A percentile compares a stretch with the other conserved stretches of the same genome.
These are phyloP conservation scores for Leptopilina drosophilae DNA, from an alignment of 2,888 invertebrate genomes.

Conservation along the genomic window DNA sequence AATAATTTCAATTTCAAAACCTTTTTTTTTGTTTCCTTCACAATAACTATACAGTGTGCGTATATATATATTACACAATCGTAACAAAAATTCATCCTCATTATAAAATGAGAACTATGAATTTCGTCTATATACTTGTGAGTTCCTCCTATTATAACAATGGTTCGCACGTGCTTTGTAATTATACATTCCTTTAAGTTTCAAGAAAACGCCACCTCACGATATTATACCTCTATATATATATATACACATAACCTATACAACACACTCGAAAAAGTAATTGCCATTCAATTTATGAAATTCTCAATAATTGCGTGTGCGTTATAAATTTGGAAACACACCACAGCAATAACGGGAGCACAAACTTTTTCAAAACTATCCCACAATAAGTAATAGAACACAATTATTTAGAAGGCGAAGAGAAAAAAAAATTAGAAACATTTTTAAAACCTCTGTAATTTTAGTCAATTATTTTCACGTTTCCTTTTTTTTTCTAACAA, in stretches of 20 bases:
- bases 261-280: constrained; percentile 24
- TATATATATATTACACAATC: background rate
- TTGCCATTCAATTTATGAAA: constrained; percentile 15
- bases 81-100: constrained; percentile 19
- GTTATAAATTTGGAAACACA: constrained; percentile 3
- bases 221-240: background rate
- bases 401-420: too few relatives aligned
- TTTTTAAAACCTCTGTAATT: background rate
- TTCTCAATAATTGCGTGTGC: constrained; percentile 12
- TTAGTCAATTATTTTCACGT: background rate
- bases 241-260: background rate
- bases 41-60: too few relatives aligned
- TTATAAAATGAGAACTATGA: background rate
- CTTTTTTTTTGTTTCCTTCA: background rate
- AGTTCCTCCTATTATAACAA: background rate
- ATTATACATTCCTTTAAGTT: constrained; percentile 34
- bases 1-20: background rate
- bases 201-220: constrained; percentile 30
- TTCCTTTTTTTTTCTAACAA: background rate
- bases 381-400: constrained; percentile 23
- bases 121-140: background rate
- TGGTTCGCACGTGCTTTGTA: constrained; percentile 37
- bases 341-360: background rate
- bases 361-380: background rate
- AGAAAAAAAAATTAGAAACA: background rate